Evolutionary conservation across 2,888 invertebrate species (phyloP).

Genomic region (Venusia cambrica): DNA sequence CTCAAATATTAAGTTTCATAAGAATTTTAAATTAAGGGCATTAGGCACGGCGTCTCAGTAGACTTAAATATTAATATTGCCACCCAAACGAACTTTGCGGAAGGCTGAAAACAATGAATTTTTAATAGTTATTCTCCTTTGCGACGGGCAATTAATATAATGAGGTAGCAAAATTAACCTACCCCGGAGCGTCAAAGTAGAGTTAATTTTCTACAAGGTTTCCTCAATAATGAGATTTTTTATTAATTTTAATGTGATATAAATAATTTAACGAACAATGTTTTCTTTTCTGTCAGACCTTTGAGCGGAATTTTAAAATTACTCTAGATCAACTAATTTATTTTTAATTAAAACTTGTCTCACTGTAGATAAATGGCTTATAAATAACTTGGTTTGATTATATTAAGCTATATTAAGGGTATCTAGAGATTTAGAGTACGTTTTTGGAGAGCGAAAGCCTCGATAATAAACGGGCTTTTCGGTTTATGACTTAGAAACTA

Average conservation of each 20-base stretch:
- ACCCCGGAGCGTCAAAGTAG: constrained; percentile 42
- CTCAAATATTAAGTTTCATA: constrained; percentile 76
- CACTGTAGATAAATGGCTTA: constrained; percentile 10
- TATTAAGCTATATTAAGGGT: constrained; percentile 25
- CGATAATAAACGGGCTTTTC: constrained; percentile 24
- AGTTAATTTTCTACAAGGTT: constrained; percentile 48
- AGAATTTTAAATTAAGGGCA: constrained; percentile 75
- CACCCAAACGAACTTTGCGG: constrained; percentile 56
- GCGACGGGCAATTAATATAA: constrained; percentile 67
- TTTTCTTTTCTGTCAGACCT: constrained; percentile 3
- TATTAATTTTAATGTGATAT: constrained; percentile 16
- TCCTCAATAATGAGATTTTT: constrained; percentile 30
- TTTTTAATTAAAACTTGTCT: constrained; percentile 18
- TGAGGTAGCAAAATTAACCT: constrained; percentile 60
- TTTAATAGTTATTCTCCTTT: constrained; percentile 71
- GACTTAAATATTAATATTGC: constrained; percentile 75
- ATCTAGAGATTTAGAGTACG: constrained; percentile 23
- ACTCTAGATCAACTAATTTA: constrained; percentile 9
- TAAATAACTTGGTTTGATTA: constrained; percentile 18
- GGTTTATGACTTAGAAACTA: constrained; percentile 32
- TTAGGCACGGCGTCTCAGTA: constrained; percentile 64
- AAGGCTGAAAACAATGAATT: constrained; percentile 66
- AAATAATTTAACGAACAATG: constrained; percentile 4
- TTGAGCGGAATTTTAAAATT: constrained; percentile 1
- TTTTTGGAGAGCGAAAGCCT: constrained; percentile 25